Evolutionary conservation across 2,888 invertebrate species (phyloP).

Genomic region (Aethes cnicana): DNA sequence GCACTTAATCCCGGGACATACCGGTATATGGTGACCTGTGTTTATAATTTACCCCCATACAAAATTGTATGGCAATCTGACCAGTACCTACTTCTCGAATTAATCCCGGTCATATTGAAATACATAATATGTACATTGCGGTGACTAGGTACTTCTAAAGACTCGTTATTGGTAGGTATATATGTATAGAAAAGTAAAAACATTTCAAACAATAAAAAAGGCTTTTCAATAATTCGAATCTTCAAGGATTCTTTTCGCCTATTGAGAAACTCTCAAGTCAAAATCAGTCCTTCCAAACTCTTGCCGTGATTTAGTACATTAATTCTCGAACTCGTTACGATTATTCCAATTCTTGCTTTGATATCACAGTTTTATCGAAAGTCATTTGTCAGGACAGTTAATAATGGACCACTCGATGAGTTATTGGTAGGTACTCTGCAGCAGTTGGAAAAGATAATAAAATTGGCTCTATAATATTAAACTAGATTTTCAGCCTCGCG

Average conservation of each 20-base stretch:
- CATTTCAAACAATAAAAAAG: no score
- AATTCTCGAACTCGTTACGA: slow-evolving; percentile 27
- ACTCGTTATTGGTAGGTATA: no score
- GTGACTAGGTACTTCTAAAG: no score
- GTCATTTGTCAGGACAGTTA: slow-evolving; percentile 23
- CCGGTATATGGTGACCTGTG: no score
- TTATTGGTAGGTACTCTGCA: slow-evolving; percentile 18
- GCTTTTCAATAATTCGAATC: no score
- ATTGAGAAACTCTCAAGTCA: slow-evolving; percentile 10
- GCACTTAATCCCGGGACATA: no score
- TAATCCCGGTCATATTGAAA: no score
- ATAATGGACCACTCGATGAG: slow-evolving; percentile 29
- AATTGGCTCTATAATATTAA: slow-evolving; percentile 3
- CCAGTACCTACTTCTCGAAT: no score
- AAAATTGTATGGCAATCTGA: no score
- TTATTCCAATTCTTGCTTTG: slow-evolving; percentile 21
- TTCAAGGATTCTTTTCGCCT: not conserved
- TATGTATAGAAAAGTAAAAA: no score
- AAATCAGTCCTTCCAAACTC: slow-evolving; percentile 13
- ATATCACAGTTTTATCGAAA: slow-evolving; percentile 28
- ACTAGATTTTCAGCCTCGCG: slow-evolving; percentile 5
- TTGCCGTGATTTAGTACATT: slow-evolving; percentile 17
- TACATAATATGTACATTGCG: no score
- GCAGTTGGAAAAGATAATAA: slow-evolving; percentile 21
- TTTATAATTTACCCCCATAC: no score